Evolutionary conservation across 2,797 vertebrate species (phyloP), one percentile per base, ranked within the genome.

Genomic region (Ispidina lecontei): DNA sequence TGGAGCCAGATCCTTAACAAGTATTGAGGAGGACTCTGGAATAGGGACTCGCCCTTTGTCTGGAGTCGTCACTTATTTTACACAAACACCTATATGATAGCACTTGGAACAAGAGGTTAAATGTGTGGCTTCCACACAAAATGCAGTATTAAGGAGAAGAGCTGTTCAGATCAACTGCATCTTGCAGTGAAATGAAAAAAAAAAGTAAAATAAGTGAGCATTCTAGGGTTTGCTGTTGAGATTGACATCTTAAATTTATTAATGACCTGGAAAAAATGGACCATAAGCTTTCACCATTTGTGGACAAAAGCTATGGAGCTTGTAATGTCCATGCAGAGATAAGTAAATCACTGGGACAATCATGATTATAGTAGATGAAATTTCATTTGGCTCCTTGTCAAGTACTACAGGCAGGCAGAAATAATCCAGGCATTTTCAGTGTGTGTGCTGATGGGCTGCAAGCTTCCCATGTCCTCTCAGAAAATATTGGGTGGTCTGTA

Each of bases 261-360:
- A 93, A 91, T 73, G 76, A 67, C 33, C 44, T 72, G 76, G 63
- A 87, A 78, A 90, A 91, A 93, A 59, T 15, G 84, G 59, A 88
- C 67, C 21, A n/a, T 92, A 73, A 78, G 59, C 89, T 92, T 89
- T 92, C 67, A 78, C 69, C 83, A 87, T 86, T 59, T 93, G 73
- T 78, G 76, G 91, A 64, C 78, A 89, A 91, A 93, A 91, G 62
- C 76, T 81, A 35, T 67, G 85, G 55, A 89, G 70, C 76, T 92
- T 86, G 63, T 72, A 84, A 86, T 70, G 49, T 72, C 56, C 2
- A 1, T 62, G 26, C 44, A 81, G 78, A 87, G 55, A 31, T 51
- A 83, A 83, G 70, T 80, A 81, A 91, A 86, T 86, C 67, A 74
- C 25, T 29, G 69, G 26, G 51, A 68, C 46, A 77, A 56, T 62